phyloP scores from a whole-genome alignment of 2,888 invertebrate species.

The Keiferia lycopersicella region DNA sequence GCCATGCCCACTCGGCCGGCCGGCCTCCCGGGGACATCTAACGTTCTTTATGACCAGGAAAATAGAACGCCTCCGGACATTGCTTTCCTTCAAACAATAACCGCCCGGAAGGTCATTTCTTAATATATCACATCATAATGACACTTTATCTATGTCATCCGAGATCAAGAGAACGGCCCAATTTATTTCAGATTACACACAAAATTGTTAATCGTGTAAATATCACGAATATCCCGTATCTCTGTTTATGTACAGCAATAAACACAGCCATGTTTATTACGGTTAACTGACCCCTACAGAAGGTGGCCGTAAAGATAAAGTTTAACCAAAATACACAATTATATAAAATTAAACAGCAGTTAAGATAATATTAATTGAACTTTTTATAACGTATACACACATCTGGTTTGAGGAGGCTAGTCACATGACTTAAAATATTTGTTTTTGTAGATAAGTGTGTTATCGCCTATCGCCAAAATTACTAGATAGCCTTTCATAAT shows the following conservation, averaged over 20 bases:
- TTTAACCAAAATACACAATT: slow-evolving; percentile 17
- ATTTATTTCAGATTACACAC: too few relatives aligned
- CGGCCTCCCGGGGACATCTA: slow-evolving; percentile 25
- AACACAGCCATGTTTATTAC: slow-evolving; percentile 11
- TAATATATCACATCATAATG: not conserved
- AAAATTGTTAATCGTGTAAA: not conserved
- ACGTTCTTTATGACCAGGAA: slow-evolving; percentile 26
- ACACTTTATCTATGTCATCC: not conserved
- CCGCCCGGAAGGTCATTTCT: not conserved
- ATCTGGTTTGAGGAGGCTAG: slow-evolving; percentile 11
- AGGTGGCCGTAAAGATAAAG: slow-evolving; percentile 15
- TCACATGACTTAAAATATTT: not conserved
- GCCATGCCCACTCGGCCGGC: slow-evolving; percentile 1
- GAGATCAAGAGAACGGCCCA: not conserved
- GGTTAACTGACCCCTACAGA: slow-evolving; percentile 17
- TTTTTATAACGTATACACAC: slow-evolving; percentile 12
- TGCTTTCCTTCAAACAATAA: slow-evolving; percentile 20
- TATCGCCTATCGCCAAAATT: too few relatives aligned
- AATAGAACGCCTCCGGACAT: slow-evolving; percentile 22
- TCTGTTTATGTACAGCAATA: slow-evolving; percentile 6
- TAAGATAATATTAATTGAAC: slow-evolving; percentile 26
- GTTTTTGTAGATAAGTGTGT: not conserved
- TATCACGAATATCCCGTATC: not conserved
- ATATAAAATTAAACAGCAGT: slow-evolving; percentile 24
- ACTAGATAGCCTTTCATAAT: too few relatives aligned